Evolutionary conservation across 1,140 invertebrate genomes (phyloP).

Genomic region (Drosophila yakuba): DNA sequence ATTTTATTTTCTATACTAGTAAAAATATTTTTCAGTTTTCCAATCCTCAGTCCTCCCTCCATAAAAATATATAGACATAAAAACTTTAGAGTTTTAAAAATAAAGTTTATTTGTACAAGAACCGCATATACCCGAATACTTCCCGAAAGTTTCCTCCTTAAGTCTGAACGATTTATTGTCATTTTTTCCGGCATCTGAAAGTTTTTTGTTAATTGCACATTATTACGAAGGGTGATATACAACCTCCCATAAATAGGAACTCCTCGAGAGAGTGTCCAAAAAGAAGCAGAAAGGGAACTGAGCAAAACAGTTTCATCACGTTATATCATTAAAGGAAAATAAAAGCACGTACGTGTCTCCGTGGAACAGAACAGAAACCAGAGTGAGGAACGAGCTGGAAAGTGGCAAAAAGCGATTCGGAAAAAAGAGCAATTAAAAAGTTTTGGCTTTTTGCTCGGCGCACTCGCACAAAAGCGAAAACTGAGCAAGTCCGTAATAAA

Average conservation of each 20-base stretch:
- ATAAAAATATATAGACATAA: too few relatives aligned
- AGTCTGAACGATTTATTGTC: conserved; percentile 17
- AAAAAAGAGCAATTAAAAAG: conserved; percentile 70
- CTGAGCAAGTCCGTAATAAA: conserved; percentile 63
- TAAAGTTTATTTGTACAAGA: too few relatives aligned
- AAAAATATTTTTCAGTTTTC: too few relatives aligned
- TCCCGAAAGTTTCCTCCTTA: neutral
- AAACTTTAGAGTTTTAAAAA: too few relatives aligned
- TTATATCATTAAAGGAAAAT: conserved; percentile 75
- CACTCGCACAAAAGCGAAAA: conserved; percentile 22
- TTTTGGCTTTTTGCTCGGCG: conserved; percentile 56
- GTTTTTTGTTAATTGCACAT: conserved; percentile 49
- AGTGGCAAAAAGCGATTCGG: conserved; percentile 61
- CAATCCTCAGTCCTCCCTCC: too few relatives aligned
- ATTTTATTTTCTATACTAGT: too few relatives aligned
- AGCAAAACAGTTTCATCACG: conserved; percentile 57
- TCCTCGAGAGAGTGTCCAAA: conserved; percentile 7
- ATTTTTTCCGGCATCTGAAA: conserved; percentile 9
- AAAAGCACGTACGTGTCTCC: conserved; percentile 73
- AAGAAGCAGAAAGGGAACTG: conserved; percentile 5
- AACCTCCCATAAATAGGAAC: conserved; percentile 16
- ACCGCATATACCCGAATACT: neutral
- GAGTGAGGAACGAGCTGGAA: conserved; percentile 34
- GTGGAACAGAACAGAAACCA: conserved; percentile 37
- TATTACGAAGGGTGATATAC: conserved; percentile 36